Conservation (phyloP, 2,113 vertebrate genomes). For the Noctilio leporinus region DNA sequence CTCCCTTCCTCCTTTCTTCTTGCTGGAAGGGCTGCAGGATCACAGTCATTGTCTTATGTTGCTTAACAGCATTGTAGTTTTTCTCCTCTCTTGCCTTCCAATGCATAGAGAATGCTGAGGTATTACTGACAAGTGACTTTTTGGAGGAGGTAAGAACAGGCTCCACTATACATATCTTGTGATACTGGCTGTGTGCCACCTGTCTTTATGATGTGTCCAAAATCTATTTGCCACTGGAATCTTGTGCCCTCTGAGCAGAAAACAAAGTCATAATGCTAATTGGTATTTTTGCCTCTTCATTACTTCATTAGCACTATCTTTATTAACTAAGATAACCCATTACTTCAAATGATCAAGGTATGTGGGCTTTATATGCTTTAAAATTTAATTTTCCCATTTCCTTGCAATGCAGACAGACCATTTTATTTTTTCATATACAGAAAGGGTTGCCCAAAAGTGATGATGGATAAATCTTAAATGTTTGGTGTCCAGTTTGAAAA, state of each 20-base stretch:
- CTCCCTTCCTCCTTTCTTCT: not conserved
- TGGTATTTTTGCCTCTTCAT: not conserved
- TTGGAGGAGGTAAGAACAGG: not conserved
- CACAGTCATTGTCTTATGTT: not conserved
- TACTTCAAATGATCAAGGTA: slow-evolving; percentile 2
- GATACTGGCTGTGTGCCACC: rapidly evolving
- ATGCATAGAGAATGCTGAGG: not conserved
- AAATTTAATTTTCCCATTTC: slow-evolving; percentile 36
- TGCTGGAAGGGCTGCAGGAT: not conserved
- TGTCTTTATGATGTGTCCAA: not conserved
- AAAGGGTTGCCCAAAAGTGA: slow-evolving; percentile 11
- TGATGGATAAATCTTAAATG: slow-evolving; percentile 61
- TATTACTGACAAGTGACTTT: not conserved
- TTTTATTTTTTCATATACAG: slow-evolving; percentile 58
- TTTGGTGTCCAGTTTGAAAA: slow-evolving; percentile 61
- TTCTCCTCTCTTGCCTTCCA: not conserved
- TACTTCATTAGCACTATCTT: not conserved
- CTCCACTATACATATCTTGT: not conserved
- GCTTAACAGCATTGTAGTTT: not conserved
- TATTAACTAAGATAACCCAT: slow-evolving; percentile 14
- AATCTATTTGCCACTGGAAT: not conserved
- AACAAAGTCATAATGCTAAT: slow-evolving; percentile 30
- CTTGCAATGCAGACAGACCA: not conserved
- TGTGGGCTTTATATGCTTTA: not conserved
- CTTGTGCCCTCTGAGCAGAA: not conserved